Evolutionary conservation across 2,888 invertebrate species (phyloP).

Genomic region (Frankliniella fusca): DNA sequence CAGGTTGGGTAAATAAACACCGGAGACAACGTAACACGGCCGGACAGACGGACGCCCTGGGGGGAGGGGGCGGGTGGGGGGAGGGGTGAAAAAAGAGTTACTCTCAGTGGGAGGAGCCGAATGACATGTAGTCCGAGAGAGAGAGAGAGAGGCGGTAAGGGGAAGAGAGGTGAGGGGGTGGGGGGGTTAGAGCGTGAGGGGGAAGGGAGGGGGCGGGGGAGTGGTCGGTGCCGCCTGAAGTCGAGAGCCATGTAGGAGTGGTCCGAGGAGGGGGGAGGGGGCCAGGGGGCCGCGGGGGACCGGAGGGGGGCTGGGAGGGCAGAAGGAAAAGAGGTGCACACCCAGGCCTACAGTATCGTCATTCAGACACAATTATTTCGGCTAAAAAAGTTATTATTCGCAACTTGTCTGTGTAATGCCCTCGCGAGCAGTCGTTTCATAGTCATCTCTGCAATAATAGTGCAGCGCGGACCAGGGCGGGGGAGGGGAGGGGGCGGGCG

Average conservation of each 20-base stretch:
- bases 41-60: background rate
- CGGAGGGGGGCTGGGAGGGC: too few species aligned
- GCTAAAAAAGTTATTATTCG: too few species aligned
- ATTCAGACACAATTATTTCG: background rate
- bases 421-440: too few species aligned
- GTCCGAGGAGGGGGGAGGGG: background rate
- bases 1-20: conserved; percentile 11
- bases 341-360: background rate
- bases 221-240: too few species aligned
- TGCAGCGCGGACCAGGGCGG: background rate
- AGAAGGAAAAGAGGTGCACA: background rate
- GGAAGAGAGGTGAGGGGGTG: conserved; percentile 23
- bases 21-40: conserved; percentile 15
- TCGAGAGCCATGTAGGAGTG: background rate
- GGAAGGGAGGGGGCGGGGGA: background rate
- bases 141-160: conserved; percentile 11
- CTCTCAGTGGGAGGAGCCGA: conserved; percentile 2
- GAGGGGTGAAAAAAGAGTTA: conserved; percentile 2
- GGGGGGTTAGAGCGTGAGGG: background rate
- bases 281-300: too few species aligned
- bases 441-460: too few species aligned
- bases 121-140: background rate
- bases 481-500: conserved; percentile 34
- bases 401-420: too few species aligned
- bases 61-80: background rate